Conservation (phyloP, 2,888 invertebrate genomes). For the Ennomos erosarius region DNA sequence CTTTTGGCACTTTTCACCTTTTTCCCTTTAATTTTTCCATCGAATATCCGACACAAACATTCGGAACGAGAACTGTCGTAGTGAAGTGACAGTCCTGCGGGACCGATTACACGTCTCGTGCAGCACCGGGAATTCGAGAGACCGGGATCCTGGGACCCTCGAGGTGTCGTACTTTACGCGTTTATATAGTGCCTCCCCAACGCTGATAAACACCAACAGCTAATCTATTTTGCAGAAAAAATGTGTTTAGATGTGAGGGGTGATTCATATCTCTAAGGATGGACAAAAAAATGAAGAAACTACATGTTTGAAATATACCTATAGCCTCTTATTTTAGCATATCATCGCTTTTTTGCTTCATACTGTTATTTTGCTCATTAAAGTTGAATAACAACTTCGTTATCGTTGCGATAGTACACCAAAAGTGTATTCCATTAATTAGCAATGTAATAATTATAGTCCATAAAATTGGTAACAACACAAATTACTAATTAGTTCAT, state of each 20-base stretch:
- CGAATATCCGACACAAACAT: conserved; percentile 32
- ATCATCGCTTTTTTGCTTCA: no score
- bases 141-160: conserved; percentile 24
- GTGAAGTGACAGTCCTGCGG: conserved; percentile 43
- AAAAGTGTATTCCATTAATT: background rate
- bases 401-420: no score
- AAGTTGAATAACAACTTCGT: no score
- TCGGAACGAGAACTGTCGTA: conserved; percentile 28
- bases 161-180: conserved; percentile 37
- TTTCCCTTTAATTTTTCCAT: conserved; percentile 39
- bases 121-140: conserved; percentile 16
- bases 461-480: conserved; percentile 16
- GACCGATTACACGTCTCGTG: conserved; percentile 48
- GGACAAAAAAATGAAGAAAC: conserved; percentile 7
- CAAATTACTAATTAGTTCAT: conserved; percentile 16
- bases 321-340: no score
- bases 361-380: background rate
- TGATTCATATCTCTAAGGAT: conserved; percentile 29
- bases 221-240: conserved; percentile 41
- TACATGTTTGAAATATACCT: no score
- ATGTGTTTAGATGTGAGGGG: conserved; percentile 42
- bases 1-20: conserved; percentile 32
- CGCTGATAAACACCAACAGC: conserved; percentile 44
- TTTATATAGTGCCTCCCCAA: conserved; percentile 43
- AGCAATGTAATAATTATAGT: conserved; percentile 10